phyloP scores from a whole-genome alignment of 2,113 vertebrate species.

The Corythaixoides concolor region DNA sequence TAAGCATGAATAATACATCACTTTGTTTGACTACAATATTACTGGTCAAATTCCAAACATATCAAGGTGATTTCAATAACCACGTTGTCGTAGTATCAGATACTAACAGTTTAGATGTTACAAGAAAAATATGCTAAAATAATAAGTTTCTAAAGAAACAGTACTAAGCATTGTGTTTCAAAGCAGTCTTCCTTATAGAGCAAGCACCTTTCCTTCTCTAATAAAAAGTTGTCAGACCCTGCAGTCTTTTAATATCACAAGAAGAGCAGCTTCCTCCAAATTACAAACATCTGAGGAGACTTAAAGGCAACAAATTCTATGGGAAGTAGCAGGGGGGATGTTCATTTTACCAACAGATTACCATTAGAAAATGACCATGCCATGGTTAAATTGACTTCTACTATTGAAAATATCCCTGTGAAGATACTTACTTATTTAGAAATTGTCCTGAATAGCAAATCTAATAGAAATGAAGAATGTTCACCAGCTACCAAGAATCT shows the following conservation, averaged over 20 bases:
- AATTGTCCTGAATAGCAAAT: not conserved
- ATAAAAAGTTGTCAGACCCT: not conserved
- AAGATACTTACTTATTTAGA: not conserved
- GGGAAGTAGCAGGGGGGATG: rapidly evolving
- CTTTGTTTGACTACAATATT: conserved; percentile 53
- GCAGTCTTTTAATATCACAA: not conserved
- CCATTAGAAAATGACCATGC: not conserved
- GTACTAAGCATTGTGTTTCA: not conserved
- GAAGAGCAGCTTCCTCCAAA: not conserved
- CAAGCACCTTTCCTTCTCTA: not conserved
- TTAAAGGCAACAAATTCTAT: not conserved
- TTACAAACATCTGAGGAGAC: not conserved
- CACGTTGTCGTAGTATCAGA: conserved; percentile 5
- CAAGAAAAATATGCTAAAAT: not conserved
- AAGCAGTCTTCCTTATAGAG: not conserved
- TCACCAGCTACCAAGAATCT: not conserved
- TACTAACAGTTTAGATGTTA: not conserved
- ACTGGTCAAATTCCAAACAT: conserved; percentile 46
- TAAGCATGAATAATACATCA: conserved; percentile 43
- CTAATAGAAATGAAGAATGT: not conserved
- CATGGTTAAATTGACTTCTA: not conserved
- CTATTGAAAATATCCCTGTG: not conserved
- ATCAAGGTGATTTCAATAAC: conserved; percentile 46
- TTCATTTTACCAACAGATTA: not conserved
- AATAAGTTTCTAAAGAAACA: not conserved